Evolutionary conservation across 2,888 invertebrate species (phyloP).

Genomic region (Drosophila atroscutellata): DNA sequence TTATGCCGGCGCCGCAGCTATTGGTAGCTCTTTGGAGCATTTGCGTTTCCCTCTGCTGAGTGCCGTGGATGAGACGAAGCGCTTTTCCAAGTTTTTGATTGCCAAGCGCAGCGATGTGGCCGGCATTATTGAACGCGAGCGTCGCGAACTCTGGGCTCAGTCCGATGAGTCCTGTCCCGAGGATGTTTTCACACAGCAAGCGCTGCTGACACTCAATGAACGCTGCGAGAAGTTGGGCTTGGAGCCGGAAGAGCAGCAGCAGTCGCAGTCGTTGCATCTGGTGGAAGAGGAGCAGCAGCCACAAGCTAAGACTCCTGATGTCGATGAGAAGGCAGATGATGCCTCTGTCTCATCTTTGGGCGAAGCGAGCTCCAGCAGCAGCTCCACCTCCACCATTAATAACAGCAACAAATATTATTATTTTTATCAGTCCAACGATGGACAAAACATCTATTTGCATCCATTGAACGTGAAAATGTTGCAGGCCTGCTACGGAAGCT

Average conservation of each 20-base stretch:
- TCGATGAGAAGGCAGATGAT: conserved; percentile 60
- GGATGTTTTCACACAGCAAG: conserved; percentile 93
- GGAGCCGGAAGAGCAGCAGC: conserved; percentile 53
- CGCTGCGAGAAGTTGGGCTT: conserved; percentile 72
- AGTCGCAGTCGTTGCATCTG: background rate
- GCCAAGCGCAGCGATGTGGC: conserved; percentile 89
- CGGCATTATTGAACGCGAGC: conserved; percentile 91
- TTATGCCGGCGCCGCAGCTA: conserved; percentile 36
- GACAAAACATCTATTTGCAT: conserved; percentile 96
- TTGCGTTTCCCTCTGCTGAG: conserved; percentile 85
- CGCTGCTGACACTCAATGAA: conserved; percentile 88
- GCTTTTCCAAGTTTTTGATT: conserved; percentile 90
- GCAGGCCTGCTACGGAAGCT: conserved; percentile 92
- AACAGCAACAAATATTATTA: conserved; percentile 84
- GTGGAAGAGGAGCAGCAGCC: conserved; percentile 20
- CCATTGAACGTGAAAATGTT: conserved; percentile 95
- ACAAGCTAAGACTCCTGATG: conserved; percentile 48
- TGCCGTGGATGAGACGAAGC: conserved; percentile 83
- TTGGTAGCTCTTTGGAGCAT: conserved; percentile 27
- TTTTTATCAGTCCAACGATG: conserved; percentile 91
- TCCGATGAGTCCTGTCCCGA: conserved; percentile 92
- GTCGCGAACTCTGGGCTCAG: conserved; percentile 88
- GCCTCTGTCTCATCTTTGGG: conserved; percentile 62
- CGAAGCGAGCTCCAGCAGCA: conserved; percentile 52
- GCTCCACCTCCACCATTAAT: conserved; percentile 70